Percentiles rank a stretch among this genome's conserved stretches.
Conservation (phyloP, 2,113 vertebrate species). For the Lycaon pictus region DNA sequence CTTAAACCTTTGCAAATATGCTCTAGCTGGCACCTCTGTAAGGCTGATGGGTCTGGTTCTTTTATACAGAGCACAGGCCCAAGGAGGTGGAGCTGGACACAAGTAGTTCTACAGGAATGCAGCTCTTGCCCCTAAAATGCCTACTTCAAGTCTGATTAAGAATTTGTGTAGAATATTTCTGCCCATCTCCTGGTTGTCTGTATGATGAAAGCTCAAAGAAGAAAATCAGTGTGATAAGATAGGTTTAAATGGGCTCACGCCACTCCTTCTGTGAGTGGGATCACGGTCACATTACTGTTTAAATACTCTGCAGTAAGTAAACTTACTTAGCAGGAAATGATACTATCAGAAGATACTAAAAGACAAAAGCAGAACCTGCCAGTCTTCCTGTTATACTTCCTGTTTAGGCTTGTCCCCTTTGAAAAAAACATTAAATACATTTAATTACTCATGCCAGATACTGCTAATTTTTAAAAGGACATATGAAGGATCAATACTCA, state of each 20-base stretch:
- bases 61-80: neutral
- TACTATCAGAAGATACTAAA: neutral
- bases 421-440: neutral
- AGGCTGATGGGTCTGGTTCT: neutral
- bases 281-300: rapidly evolving
- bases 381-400: constrained; percentile 84
- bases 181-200: neutral
- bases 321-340: constrained; percentile 38
- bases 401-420: constrained; percentile 75
- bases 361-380: constrained; percentile 76
- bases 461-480: neutral
- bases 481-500: neutral
- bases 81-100: neutral
- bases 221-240: neutral
- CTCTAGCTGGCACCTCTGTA: neutral
- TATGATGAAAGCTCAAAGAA: neutral
- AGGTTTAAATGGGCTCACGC: neutral
- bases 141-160: neutral
- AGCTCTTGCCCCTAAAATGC: neutral
- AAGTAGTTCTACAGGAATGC: neutral
- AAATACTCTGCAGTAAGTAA: neutral
- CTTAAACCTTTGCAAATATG: neutral
- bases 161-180: neutral
- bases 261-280: neutral
- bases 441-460: neutral